Conservation (phyloP, 2,888 invertebrate species). For the Phyllotreta striolata region DNA sequence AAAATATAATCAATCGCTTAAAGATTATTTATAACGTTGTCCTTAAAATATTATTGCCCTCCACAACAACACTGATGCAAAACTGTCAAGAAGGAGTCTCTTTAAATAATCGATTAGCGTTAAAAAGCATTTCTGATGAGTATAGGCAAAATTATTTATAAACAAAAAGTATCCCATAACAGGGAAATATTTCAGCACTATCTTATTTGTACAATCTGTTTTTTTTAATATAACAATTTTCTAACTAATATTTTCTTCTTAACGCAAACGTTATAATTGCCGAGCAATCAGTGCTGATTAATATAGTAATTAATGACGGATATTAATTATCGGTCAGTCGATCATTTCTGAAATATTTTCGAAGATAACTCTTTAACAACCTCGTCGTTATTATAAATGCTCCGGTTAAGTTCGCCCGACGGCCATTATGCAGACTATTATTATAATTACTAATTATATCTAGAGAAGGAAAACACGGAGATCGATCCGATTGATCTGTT, state of each 20-base stretch:
- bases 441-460: constrained; percentile 14
- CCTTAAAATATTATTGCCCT: too few relatives aligned
- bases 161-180: too few relatives aligned
- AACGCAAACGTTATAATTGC: not conserved
- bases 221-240: too few relatives aligned
- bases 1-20: too few relatives aligned
- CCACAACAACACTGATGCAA: too few relatives aligned
- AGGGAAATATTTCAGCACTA: too few relatives aligned
- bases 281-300: constrained; percentile 3
- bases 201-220: too few relatives aligned
- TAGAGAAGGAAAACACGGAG: constrained; percentile 8
- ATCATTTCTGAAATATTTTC: constrained; percentile 8
- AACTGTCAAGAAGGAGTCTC: too few relatives aligned
- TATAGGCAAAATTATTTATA: too few relatives aligned
- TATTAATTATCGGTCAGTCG: not conserved
- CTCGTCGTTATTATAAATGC: constrained; percentile 14
- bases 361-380: constrained; percentile 13
- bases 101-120: too few relatives aligned
- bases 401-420: constrained; percentile 1
- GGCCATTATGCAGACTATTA: constrained; percentile 10
- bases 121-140: too few relatives aligned
- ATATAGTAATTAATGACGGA: constrained; percentile 3
- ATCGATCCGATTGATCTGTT: constrained; percentile 17
- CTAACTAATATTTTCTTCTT: not conserved
- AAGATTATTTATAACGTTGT: too few relatives aligned